These are phyloP conservation scores for Ctenopoma kingsleyae DNA, from an alignment of 2,797 vertebrate species.

Conservation along the genomic window DNA sequence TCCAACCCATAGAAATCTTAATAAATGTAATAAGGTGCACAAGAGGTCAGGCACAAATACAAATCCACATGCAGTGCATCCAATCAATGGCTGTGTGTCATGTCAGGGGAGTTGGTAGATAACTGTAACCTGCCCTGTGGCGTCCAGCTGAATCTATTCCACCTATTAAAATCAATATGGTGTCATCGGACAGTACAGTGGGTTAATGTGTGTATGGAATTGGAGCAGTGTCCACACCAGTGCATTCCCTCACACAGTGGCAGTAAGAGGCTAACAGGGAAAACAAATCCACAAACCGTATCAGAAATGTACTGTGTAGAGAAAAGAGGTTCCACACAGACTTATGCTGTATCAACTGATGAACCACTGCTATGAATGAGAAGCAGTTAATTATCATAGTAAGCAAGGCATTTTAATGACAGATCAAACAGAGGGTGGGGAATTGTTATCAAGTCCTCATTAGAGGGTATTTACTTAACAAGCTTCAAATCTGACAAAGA, in stretches of 20 bases:
- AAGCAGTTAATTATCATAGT: slow-evolving; percentile 9
- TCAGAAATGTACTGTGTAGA: slow-evolving; percentile 5
- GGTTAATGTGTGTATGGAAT: slow-evolving; percentile 30
- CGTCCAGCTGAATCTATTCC: slow-evolving; percentile 31
- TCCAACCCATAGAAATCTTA: neutral
- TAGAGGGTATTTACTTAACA: slow-evolving; percentile 25
- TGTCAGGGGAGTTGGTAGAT: slow-evolving; percentile 32
- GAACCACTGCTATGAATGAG: neutral
- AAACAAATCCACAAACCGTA: neutral
- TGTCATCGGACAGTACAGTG: slow-evolving; percentile 48
- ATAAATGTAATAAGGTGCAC: neutral
- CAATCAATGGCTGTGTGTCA: slow-evolving; percentile 32
- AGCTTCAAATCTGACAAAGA: slow-evolving; percentile 17
- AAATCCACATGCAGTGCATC: slow-evolving; percentile 16
- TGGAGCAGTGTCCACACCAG: slow-evolving; percentile 40
- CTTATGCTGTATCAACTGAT: neutral
- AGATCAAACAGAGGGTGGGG: slow-evolving; percentile 13
- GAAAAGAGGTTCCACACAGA: neutral
- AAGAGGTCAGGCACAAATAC: neutral
- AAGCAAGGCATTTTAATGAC: slow-evolving; percentile 13
- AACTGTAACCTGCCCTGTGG: slow-evolving; percentile 45
- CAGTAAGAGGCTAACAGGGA: neutral
- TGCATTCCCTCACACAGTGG: slow-evolving; percentile 5
- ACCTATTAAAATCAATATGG: slow-evolving; percentile 62
- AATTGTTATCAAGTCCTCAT: slow-evolving; percentile 17